Conservation (phyloP, 1,140 invertebrate species). For the Bombus pyrosoma region DNA sequence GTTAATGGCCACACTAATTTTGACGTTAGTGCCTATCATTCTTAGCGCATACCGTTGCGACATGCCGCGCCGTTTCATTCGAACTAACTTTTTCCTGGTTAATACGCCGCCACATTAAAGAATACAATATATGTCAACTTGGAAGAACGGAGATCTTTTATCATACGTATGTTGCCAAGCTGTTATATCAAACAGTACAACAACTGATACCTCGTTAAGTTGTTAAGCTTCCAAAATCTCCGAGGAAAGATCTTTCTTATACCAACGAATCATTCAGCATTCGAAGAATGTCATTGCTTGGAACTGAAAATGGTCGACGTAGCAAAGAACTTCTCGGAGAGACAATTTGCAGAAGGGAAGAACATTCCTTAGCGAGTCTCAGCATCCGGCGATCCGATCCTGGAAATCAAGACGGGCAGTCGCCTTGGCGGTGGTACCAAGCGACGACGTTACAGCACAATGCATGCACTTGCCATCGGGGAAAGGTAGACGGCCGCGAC, state of each 20-base stretch:
- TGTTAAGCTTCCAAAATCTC: neutral
- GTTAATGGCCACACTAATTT: conserved; percentile 49
- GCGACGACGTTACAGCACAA: conserved; percentile 67
- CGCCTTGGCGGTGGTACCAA: conserved; percentile 51
- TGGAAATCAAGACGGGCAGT: conserved; percentile 56
- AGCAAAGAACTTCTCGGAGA: neutral
- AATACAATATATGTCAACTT: neutral
- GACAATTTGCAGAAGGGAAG: neutral
- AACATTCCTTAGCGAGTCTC: neutral
- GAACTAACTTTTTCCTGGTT: neutral
- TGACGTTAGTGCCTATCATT: conserved; percentile 24
- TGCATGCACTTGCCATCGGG: conserved; percentile 72
- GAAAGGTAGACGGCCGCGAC: conserved; percentile 80
- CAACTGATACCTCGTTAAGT: neutral
- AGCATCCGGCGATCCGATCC: conserved; percentile 44
- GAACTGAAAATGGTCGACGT: too few relatives aligned
- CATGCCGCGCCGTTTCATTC: neutral
- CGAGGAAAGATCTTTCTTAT: neutral
- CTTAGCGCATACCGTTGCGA: neutral
- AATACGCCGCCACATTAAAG: neutral
- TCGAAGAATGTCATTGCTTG: too few relatives aligned
- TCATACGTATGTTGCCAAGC: neutral
- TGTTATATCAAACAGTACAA: neutral
- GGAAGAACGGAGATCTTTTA: neutral
- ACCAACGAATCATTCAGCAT: too few relatives aligned